phyloP scores from a whole-genome alignment of 1,140 invertebrate genomes.

The Danaus melanippus region DNA sequence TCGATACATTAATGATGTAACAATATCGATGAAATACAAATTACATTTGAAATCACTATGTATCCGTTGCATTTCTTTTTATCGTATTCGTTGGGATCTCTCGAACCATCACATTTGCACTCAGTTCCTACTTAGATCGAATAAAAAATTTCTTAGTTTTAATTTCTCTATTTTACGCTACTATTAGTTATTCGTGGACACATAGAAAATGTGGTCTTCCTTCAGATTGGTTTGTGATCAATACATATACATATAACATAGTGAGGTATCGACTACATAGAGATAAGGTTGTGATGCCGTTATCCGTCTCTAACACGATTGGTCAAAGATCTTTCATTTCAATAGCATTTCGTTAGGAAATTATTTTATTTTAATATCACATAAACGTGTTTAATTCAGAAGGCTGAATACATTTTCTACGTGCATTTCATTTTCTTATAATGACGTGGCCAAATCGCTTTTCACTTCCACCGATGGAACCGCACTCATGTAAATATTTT shows the following conservation, averaged over 20 bases:
- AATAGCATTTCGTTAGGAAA: no score
- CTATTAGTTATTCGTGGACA: conserved; percentile 26
- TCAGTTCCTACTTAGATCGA: conserved; percentile 70
- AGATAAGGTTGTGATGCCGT: conserved; percentile 7
- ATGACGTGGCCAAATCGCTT: conserved; percentile 53
- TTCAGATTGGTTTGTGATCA: conserved; percentile 27
- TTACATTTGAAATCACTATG: conserved; percentile 17
- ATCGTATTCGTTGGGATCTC: conserved; percentile 57
- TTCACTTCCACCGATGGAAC: conserved; percentile 32
- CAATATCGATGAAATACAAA: conserved; percentile 31
- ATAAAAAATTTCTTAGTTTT: conserved; percentile 56
- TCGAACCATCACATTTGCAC: conserved; percentile 56
- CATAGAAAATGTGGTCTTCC: conserved; percentile 59
- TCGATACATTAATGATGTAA: conserved; percentile 24
- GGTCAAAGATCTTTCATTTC: no score
- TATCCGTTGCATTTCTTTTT: conserved; percentile 51
- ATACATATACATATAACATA: neutral
- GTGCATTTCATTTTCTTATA: conserved; percentile 34
- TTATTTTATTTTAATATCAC: conserved; percentile 9
- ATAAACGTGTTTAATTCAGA: conserved; percentile 21
- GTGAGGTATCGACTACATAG: neutral
- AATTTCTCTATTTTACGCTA: conserved; percentile 38
- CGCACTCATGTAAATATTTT: conserved; percentile 66
- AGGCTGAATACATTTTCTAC: conserved; percentile 62
- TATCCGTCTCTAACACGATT: no score